Percentiles rank a stretch among this genome's conserved stretches.
phyloP scores from a whole-genome alignment of 2,113 vertebrate genomes.

The Okapia johnstoni region DNA sequence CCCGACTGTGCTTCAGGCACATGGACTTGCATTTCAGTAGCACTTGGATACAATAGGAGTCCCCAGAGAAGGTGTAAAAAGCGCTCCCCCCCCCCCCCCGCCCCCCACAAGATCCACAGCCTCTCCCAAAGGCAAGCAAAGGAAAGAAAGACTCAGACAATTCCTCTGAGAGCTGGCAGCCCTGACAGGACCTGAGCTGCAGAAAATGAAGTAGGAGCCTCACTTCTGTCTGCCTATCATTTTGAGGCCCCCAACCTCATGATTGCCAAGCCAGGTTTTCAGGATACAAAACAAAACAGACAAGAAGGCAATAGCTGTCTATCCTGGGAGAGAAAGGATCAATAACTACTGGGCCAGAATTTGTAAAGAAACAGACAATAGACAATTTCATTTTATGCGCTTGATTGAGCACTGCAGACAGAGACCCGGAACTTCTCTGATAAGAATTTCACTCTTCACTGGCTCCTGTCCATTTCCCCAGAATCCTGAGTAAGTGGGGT shows the following conservation, averaged over 20 bases:
- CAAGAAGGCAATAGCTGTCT: not conserved
- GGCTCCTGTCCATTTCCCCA: not conserved
- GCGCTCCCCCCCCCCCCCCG: no score
- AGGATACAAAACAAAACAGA: not conserved
- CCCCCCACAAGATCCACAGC: not conserved
- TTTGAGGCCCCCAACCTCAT: not conserved
- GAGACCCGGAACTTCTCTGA: not conserved
- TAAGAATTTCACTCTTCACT: not conserved
- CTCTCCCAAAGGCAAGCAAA: not conserved
- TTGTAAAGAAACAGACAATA: not conserved
- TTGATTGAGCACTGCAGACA: not conserved
- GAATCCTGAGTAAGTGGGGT: not conserved
- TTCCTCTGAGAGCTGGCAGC: not conserved
- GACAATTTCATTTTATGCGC: not conserved
- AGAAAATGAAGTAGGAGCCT: not conserved
- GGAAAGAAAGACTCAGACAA: not conserved
- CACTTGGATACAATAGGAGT: not conserved
- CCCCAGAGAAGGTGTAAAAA: not conserved
- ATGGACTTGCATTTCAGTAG: not conserved
- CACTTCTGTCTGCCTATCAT: not conserved
- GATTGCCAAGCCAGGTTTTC: not conserved
- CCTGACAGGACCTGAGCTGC: not conserved
- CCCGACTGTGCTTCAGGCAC: not conserved
- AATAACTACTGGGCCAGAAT: not conserved
- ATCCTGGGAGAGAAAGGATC: not conserved